Percentiles rank a stretch among this genome's conserved stretches.
These are phyloP conservation scores for Eriocheir sinensis DNA, from an alignment of 1,140 invertebrate species.

Conservation along the genomic window DNA sequence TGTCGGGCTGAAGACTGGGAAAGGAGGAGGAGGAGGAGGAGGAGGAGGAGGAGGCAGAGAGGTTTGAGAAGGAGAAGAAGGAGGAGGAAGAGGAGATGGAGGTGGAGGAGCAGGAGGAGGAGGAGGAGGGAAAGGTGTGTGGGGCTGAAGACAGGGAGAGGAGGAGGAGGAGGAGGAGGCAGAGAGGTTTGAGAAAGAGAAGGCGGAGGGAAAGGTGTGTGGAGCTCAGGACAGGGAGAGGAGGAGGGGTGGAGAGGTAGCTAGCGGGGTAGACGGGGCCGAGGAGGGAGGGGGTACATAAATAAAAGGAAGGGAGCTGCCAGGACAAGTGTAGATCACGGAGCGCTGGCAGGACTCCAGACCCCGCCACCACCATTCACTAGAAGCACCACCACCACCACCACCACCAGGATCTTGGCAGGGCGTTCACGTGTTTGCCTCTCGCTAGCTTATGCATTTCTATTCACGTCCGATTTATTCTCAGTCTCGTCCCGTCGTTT, in stretches of 20 bases:
- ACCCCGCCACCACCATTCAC: background rate
- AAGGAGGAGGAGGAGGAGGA: no score
- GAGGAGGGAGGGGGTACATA: background rate
- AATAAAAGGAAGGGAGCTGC: background rate
- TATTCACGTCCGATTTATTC: conserved; percentile 49
- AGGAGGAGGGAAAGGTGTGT: no score
- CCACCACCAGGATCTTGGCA: conserved; percentile 14
- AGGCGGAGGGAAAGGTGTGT: no score
- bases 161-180: background rate
- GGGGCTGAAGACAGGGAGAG: no score
- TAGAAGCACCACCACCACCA: background rate
- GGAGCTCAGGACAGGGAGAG: no score
- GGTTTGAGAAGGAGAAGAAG: no score
- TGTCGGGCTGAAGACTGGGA: no score
- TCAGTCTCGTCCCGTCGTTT: background rate
- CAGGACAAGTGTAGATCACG: background rate
- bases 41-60: no score
- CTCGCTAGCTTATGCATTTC: conserved; percentile 57
- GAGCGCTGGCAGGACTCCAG: background rate
- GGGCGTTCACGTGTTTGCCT: conserved; percentile 31
- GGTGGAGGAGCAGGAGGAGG: no score
- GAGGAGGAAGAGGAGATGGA: no score
- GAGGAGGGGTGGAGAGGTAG: background rate
- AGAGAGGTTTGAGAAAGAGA: background rate
- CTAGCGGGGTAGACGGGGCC: no score